phyloP scores from a whole-genome alignment of 2,797 vertebrate species.

The Avahi laniger region DNA sequence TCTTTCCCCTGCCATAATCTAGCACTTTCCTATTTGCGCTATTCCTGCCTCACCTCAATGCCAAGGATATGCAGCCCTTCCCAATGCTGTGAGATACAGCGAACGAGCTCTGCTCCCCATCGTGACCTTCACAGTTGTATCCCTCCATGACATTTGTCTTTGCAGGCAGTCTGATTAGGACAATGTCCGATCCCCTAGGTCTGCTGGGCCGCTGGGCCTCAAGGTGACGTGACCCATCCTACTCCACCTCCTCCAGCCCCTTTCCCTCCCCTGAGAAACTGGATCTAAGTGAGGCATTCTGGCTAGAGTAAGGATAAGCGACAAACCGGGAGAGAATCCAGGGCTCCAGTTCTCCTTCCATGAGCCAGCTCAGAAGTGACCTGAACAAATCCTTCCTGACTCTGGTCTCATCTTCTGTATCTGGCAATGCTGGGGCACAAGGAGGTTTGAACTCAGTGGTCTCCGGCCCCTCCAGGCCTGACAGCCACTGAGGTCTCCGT shows the following conservation, averaged over 20 bases:
- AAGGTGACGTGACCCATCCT: background rate
- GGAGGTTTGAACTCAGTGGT: background rate
- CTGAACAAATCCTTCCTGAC: background rate
- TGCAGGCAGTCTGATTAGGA: background rate
- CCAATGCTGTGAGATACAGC: accelerated
- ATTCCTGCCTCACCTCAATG: background rate
- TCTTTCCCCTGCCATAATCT: background rate
- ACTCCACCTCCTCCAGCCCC: background rate
- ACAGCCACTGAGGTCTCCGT: background rate
- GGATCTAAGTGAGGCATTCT: background rate
- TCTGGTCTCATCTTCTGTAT: background rate
- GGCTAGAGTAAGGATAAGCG: background rate
- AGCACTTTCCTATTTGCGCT: background rate
- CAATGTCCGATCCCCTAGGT: background rate
- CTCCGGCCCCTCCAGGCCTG: background rate
- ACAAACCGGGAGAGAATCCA: background rate
- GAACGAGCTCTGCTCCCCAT: background rate
- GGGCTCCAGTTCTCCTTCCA: background rate
- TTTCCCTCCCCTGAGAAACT: background rate
- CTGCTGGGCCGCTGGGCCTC: background rate
- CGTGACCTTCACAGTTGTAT: background rate
- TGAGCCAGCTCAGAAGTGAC: background rate
- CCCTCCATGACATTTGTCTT: background rate
- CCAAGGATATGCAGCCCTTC: background rate
- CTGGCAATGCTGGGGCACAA: background rate